These are phyloP conservation scores for Ceyx cyanopectus DNA, from an alignment of 2,113 vertebrate genomes.

Conservation along the genomic window DNA sequence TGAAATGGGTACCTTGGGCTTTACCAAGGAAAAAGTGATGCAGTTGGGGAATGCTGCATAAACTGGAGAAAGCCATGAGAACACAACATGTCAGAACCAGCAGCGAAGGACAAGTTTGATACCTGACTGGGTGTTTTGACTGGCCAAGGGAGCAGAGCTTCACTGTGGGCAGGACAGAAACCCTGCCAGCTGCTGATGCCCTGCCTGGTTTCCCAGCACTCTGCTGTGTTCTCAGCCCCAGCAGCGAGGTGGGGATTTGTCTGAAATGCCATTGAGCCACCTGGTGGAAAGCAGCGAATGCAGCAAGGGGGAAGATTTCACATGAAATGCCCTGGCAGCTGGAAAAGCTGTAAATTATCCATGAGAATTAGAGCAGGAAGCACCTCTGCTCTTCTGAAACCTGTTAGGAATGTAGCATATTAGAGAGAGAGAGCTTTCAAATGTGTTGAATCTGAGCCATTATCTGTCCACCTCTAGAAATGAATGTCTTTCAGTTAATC, in stretches of 20 bases:
- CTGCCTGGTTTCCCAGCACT: too few species aligned
- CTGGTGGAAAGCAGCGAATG: constrained; percentile 48
- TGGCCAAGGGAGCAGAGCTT: neutral
- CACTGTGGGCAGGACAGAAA: neutral
- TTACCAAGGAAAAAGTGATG: neutral
- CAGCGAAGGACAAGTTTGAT: neutral
- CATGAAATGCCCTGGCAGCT: neutral
- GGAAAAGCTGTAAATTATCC: neutral
- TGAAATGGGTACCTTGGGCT: neutral
- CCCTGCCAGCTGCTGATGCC: neutral
- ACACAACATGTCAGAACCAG: neutral
- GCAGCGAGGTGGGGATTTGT: neutral
- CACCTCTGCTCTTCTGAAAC: neutral
- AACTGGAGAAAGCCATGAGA: neutral
- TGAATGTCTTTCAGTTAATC: neutral
- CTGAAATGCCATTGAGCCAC: constrained; percentile 59
- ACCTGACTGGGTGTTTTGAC: neutral
- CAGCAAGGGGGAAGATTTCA: neutral
- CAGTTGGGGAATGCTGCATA: neutral
- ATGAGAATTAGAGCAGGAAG: neutral
- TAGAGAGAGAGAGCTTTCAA: neutral
- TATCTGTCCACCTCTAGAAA: neutral
- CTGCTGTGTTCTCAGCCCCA: too few species aligned
- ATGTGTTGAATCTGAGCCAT: neutral
- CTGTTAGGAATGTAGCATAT: neutral